Base-by-base conservation (phyloP, 2,113 vertebrate genomes). In the Mandrillus leucophaeus region DNA sequence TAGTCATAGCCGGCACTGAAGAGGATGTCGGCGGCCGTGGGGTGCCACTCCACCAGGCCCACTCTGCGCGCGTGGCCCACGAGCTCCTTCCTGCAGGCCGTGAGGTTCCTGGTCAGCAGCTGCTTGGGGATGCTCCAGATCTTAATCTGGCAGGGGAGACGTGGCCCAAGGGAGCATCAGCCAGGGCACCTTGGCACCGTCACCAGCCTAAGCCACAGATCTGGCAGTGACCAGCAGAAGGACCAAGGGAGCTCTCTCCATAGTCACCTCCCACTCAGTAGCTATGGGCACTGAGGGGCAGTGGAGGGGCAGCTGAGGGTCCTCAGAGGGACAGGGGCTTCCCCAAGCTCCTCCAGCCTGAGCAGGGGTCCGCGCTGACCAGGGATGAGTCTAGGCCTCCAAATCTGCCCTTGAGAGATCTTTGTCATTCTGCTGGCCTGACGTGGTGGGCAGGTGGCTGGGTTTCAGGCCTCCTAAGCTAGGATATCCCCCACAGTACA, bases 31-130 rank as follows among this genome's bases (percentile, higher is more conserved):
- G 98, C 98, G 3, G 99, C 99, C 0, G 99, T 99, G 25, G 99
- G 99, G 96, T 99, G 99, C 99, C 99, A 99, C 92, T 99, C 99
- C 16, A 99, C 98, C 97, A 99, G 99, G 84, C 99, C 99, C 8
- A 99, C 99, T 92, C 99, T 99, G 97, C 99, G 99, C 4, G 98
- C 79, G 14, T 99, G 99, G 78, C 99, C 99, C 94, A 99, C 96
- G 30, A 99, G 99, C 92, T 99, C 99, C 94, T 99, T 99, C 98
- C 97, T 99, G 0, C 99, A 98, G 84, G 68, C 96, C 0, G 99
- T 99, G 75, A 99, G 98, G 98, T 98, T 99, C 98, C 96, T 99
- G 9, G 98, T 48, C 73, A 99, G 86, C 27, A 99, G 98, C 8
- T 99, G 98, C 95, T 98, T 98, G 72, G 99, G 99, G 97, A 99